phyloP scores from a whole-genome alignment of 2,113 vertebrate genomes.

The Salvelinus sp. region DNA sequence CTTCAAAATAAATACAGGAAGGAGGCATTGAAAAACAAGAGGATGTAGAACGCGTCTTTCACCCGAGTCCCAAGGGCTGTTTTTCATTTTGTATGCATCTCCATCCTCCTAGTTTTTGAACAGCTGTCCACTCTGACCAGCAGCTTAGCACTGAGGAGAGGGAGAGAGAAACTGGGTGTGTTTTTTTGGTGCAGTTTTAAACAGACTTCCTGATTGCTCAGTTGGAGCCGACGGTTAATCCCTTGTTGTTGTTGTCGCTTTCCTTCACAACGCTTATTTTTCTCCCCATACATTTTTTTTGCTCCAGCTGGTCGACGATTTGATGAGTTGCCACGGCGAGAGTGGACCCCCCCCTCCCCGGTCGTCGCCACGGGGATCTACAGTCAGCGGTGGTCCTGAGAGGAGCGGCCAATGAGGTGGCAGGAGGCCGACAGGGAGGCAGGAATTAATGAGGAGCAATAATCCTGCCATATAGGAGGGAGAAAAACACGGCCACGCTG shows the following conservation, averaged over 20 bases:
- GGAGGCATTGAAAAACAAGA: background rate
- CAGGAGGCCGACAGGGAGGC: constrained; percentile 42
- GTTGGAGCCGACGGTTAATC: constrained; percentile 56
- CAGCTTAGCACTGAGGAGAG: constrained; percentile 28
- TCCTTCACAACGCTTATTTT: constrained; percentile 29
- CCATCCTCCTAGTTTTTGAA: constrained; percentile 20
- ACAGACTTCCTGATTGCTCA: constrained; percentile 30
- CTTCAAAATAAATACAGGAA: constrained; percentile 9
- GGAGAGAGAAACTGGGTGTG: constrained; percentile 3
- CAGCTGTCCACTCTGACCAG: constrained; percentile 41
- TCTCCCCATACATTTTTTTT: constrained; percentile 5
- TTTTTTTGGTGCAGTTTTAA: constrained; percentile 43
- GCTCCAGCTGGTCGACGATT: constrained; percentile 5
- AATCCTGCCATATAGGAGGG: constrained; percentile 65
- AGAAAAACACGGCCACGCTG: constrained; percentile 49
- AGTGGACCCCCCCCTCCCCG: constrained; percentile 35
- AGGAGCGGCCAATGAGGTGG: constrained; percentile 57
- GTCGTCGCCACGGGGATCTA: constrained; percentile 43
- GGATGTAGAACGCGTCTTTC: background rate
- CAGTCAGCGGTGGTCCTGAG: constrained; percentile 57
- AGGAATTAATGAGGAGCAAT: constrained; percentile 61
- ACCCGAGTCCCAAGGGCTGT: background rate
- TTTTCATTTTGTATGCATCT: background rate
- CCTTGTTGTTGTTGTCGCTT: constrained; percentile 35
- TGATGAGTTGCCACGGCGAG: constrained; percentile 55